phyloP scores from a whole-genome alignment of 2,797 vertebrate genomes.

The Sebastes trivittatus region DNA sequence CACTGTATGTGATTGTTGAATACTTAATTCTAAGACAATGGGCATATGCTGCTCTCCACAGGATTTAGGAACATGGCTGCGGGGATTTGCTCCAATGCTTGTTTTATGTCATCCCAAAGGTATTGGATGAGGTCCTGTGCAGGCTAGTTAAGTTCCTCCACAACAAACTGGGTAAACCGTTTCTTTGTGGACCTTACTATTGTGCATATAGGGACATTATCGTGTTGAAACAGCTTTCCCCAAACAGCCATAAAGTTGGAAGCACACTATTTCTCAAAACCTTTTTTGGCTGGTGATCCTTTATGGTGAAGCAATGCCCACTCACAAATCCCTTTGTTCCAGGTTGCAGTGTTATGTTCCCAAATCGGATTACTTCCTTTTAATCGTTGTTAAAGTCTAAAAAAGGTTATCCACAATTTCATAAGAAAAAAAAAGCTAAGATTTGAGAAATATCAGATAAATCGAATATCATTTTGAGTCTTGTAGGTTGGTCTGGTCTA shows the following conservation, averaged over 20 bases:
- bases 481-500: background rate
- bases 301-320: background rate
- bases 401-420: background rate
- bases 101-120: background rate
- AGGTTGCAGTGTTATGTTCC: background rate
- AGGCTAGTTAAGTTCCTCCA: background rate
- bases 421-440: background rate
- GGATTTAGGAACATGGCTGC: background rate
- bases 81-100: background rate
- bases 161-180: background rate
- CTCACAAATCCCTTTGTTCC: background rate
- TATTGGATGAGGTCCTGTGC: background rate
- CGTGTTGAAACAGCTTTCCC: background rate
- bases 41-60: background rate
- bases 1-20: background rate
- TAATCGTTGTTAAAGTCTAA: background rate
- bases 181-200: background rate
- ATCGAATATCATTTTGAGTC: background rate
- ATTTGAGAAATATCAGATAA: background rate
- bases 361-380: background rate
- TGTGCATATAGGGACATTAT: background rate
- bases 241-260: background rate
- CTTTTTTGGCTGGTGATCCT: background rate
- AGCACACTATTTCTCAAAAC: background rate
- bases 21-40: background rate